Evolutionary conservation across 2,113 vertebrate genomes (phyloP).

Genomic region (Vombatus ursinus): DNA sequence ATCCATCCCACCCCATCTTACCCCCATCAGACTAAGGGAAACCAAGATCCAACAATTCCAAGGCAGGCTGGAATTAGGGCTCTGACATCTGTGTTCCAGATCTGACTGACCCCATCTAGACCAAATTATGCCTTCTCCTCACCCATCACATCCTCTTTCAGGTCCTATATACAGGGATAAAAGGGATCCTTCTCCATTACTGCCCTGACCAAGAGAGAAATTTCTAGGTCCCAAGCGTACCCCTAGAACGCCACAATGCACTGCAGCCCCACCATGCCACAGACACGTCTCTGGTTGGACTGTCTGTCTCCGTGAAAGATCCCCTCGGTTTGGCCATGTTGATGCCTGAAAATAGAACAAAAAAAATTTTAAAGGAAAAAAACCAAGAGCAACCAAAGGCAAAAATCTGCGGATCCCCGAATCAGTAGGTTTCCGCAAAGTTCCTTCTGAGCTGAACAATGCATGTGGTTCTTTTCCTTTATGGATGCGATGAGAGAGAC

Average conservation of each 20-base stretch:
- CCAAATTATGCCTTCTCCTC: background rate
- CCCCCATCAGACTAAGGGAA: background rate
- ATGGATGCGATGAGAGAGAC: conserved; percentile 77
- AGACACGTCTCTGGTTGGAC: conserved; percentile 94
- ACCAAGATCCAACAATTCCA: background rate
- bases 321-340: conserved; percentile 93
- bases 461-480: conserved; percentile 83
- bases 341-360: conserved; percentile 91
- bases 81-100: background rate
- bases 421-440: conserved; percentile 79
- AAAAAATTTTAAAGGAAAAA: conserved; percentile 68
- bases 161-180: background rate
- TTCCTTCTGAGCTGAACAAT: conserved; percentile 81
- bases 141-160: background rate
- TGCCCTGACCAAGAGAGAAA: conserved; percentile 12
- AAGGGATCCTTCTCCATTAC: conserved; percentile 14
- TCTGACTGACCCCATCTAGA: background rate
- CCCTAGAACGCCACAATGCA: conserved; percentile 85
- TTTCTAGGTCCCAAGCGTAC: conserved; percentile 26
- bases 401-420: conserved; percentile 71
- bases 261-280: conserved; percentile 83
- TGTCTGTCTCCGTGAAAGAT: conserved; percentile 92
- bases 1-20: background rate
- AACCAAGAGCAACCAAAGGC: conserved; percentile 65
- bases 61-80: background rate